Evolutionary conservation across 2,113 vertebrate genomes (phyloP).

Genomic region (Rhinoderma darwinii): DNA sequence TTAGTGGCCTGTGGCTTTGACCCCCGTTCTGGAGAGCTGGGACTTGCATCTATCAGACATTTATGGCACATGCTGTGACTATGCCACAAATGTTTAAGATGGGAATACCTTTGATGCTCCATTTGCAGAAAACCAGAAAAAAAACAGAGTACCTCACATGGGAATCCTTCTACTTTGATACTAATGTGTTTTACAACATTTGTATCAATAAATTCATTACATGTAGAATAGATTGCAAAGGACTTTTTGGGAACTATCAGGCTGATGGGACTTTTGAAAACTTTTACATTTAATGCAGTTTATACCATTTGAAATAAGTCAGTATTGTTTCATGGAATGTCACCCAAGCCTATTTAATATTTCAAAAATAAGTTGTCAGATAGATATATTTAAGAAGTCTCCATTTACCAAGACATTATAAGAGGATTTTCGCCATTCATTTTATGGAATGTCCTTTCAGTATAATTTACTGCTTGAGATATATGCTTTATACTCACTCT

Average conservation of each 20-base stretch:
- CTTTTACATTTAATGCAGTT: not conserved
- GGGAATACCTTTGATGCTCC: no score
- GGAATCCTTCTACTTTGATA: no score
- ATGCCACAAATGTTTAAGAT: no score
- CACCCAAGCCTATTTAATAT: slow-evolving; percentile 35
- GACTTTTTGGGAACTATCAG: not conserved
- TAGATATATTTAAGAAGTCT: slow-evolving; percentile 55
- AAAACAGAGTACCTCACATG: no score
- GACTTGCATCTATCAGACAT: no score
- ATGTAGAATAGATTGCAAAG: not conserved
- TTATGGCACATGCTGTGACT: no score
- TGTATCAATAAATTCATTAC: not conserved
- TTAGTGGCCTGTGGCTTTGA: no score
- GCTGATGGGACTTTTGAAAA: not conserved
- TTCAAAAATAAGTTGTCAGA: slow-evolving; percentile 52
- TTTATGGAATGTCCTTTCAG: slow-evolving; percentile 47
- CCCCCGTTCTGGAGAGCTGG: no score
- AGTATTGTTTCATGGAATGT: slow-evolving; percentile 32
- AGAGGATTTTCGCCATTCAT: slow-evolving; percentile 45
- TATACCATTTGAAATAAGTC: slow-evolving; percentile 11
- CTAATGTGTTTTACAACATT: no score
- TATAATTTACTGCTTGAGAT: slow-evolving; percentile 49
- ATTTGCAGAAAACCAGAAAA: no score
- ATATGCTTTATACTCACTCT: slow-evolving; percentile 50
- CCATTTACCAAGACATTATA: slow-evolving; percentile 56